phyloP scores from a whole-genome alignment of 2,113 vertebrate species.

The Chauna torquata region DNA sequence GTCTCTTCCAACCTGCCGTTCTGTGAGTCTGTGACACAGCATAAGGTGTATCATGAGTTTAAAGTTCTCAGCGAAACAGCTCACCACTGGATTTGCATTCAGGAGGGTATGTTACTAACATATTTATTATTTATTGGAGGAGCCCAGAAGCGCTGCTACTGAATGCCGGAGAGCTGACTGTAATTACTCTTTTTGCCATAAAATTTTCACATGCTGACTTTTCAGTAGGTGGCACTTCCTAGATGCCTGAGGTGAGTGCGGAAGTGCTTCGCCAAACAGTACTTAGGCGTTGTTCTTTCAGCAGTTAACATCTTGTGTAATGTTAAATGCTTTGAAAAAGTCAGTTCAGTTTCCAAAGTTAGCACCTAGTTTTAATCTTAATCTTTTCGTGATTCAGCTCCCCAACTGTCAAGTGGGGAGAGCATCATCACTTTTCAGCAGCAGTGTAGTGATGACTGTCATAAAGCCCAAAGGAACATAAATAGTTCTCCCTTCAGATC shows the following conservation, averaged over 20 bases:
- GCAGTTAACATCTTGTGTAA: background rate
- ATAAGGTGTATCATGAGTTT: fast-evolving
- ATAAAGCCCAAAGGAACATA: background rate
- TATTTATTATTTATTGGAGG: background rate
- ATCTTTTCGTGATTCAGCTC: background rate
- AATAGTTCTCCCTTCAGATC: background rate
- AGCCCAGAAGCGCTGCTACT: background rate
- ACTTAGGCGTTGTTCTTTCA: background rate
- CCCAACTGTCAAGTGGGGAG: background rate
- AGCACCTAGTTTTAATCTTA: background rate
- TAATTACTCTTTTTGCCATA: background rate
- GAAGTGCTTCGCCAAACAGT: background rate
- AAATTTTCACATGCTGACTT: background rate
- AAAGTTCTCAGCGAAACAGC: background rate
- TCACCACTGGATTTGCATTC: background rate
- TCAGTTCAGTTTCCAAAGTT: background rate
- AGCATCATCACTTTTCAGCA: background rate
- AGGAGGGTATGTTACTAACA: background rate
- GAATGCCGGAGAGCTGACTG: background rate
- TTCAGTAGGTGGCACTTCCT: background rate
- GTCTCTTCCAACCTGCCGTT: background rate
- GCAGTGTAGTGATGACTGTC: background rate
- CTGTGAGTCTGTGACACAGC: background rate
- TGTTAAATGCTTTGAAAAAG: background rate
- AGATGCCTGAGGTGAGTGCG: background rate